Percentiles rank a stretch among this genome's conserved stretches.
These are phyloP conservation scores for Bryconaethiops microstoma DNA, from an alignment of 2,797 vertebrate genomes.

Conservation along the genomic window DNA sequence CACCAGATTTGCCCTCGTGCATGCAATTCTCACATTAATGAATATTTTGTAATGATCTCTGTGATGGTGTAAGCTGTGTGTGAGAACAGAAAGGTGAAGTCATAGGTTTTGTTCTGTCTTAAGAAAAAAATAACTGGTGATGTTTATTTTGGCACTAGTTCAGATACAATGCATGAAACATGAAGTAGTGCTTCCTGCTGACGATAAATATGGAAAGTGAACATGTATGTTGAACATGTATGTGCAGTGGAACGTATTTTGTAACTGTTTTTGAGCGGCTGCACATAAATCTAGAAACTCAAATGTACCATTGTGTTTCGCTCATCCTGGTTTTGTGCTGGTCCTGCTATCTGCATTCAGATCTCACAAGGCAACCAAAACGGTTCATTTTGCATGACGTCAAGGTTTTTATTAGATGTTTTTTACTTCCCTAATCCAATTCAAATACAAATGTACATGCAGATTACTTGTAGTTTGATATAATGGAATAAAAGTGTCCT, in stretches of 20 bases:
- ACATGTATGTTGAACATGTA: neutral
- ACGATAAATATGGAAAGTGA: neutral
- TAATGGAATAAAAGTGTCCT: neutral
- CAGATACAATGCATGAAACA: neutral
- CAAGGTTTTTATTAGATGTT: neutral
- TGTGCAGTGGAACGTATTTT: neutral
- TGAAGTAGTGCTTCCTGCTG: neutral
- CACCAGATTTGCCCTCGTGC: slow-evolving; percentile 36
- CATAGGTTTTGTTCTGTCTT: slow-evolving; percentile 22
- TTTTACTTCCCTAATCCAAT: neutral
- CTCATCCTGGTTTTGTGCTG: slow-evolving; percentile 28
- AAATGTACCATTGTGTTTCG: slow-evolving; percentile 7
- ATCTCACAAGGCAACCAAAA: neutral
- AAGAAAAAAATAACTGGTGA: neutral
- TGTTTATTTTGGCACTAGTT: neutral
- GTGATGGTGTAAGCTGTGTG: slow-evolving; percentile 29
- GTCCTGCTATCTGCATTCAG: slow-evolving; percentile 23
- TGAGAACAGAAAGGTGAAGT: slow-evolving; percentile 28
- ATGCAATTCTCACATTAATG: slow-evolving; percentile 15
- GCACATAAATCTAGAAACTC: slow-evolving; percentile 15
- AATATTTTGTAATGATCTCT: neutral
- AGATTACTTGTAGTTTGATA: neutral
- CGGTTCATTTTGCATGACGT: neutral
- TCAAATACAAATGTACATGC: neutral
- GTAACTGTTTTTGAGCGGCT: neutral